These are phyloP conservation scores for Aviceda subcristata DNA, from an alignment of 2,113 vertebrate genomes.

Conservation along the genomic window DNA sequence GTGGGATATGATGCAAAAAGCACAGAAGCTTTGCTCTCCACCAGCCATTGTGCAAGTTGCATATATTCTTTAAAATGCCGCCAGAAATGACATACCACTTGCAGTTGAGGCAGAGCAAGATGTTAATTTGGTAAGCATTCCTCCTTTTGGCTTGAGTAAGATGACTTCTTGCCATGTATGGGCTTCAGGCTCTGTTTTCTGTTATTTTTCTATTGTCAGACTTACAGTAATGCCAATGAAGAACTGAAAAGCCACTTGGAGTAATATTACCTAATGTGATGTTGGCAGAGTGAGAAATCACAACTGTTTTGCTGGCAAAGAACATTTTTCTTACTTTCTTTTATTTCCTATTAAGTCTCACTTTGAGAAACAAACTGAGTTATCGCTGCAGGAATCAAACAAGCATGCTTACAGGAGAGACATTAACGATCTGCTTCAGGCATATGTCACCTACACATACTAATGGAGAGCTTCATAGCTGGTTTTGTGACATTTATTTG, in stretches of 20 bases:
- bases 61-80: neutral
- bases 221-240: neutral
- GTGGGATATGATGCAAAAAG: neutral
- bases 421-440: neutral
- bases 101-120: neutral
- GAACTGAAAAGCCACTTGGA: neutral
- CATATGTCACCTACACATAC: neutral
- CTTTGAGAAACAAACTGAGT: slow-evolving; percentile 16
- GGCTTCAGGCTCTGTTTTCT: neutral
- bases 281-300: slow-evolving; percentile 17
- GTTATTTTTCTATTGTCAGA: neutral
- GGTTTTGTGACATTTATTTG: neutral
- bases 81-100: neutral
- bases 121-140: neutral
- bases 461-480: neutral
- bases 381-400: neutral
- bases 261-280: neutral
- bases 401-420: neutral
- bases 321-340: neutral
- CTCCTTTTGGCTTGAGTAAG: neutral
- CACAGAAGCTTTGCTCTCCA: neutral
- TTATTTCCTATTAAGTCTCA: slow-evolving; percentile 22
- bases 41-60: neutral
- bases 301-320: slow-evolving; percentile 10
- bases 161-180: neutral